phyloP scores from a whole-genome alignment of 2,113 vertebrate genomes.

The Gopherus flavomarginatus region DNA sequence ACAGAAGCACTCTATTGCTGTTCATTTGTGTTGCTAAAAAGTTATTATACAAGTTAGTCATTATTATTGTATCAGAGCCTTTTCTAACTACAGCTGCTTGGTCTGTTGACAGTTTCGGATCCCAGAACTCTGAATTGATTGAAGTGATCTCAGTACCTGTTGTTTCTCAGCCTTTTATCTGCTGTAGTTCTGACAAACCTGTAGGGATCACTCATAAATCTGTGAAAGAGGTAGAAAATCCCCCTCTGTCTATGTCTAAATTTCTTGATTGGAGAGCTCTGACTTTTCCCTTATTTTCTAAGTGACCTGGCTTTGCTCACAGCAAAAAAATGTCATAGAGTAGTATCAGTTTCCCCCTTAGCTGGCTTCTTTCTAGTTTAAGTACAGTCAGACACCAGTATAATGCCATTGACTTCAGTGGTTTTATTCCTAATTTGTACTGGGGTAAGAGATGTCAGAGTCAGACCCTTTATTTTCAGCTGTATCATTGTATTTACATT shows the following conservation, averaged over 20 bases:
- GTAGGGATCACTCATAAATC: neutral
- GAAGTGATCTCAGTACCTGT: neutral
- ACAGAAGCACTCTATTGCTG: too few species aligned
- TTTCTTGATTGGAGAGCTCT: neutral
- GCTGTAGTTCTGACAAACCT: neutral
- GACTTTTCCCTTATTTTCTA: neutral
- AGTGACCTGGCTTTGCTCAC: neutral
- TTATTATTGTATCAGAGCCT: neutral
- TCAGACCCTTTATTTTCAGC: neutral
- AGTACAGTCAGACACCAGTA: rapidly evolving
- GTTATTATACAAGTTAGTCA: neutral
- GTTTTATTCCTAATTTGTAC: neutral
- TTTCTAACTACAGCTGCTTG: neutral
- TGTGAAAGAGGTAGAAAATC: neutral
- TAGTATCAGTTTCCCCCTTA: neutral
- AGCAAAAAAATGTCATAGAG: neutral
- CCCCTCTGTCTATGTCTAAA: neutral
- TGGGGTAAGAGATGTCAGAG: neutral
- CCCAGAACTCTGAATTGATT: neutral
- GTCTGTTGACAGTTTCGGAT: neutral
- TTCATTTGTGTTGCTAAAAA: neutral
- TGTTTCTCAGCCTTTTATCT: neutral
- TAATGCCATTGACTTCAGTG: neutral
- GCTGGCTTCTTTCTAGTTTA: neutral
- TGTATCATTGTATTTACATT: neutral